Percentiles rank a stretch among this genome's conserved stretches.
Conservation (phyloP, 2,888 invertebrate genomes). For the Lapara coniferarum region DNA sequence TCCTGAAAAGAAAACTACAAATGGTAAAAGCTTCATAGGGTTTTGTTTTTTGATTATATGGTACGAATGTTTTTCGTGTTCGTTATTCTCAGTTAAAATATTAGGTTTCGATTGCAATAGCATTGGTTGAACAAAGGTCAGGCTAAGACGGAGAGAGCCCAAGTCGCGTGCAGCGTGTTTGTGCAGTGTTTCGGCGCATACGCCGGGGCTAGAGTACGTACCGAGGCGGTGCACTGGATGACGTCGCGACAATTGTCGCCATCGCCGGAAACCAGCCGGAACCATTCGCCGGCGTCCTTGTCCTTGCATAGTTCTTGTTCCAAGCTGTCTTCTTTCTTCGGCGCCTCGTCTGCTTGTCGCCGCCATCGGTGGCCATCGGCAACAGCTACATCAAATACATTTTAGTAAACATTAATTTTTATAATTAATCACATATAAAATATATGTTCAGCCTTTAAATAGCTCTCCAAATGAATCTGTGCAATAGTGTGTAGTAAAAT, state of each 20-base stretch:
- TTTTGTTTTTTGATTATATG: neutral
- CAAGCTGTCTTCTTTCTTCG: conserved; percentile 93
- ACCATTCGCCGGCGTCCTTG: conserved; percentile 98
- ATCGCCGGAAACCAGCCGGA: conserved; percentile 94
- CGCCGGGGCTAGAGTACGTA: conserved; percentile 71
- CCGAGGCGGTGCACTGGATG: conserved; percentile 97
- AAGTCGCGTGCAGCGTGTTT: too few relatives aligned
- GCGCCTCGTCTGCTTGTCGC: conserved; percentile 86
- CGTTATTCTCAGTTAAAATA: neutral
- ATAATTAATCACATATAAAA: neutral
- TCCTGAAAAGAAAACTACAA: neutral
- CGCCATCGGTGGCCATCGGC: conserved; percentile 83
- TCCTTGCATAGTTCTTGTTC: conserved; percentile 96
- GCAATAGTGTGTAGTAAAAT: conserved; percentile 8
- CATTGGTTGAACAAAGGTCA: conserved; percentile 24
- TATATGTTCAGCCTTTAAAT: too few relatives aligned
- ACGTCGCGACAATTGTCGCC: conserved; percentile 97
- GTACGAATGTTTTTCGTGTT: neutral
- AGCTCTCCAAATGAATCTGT: neutral
- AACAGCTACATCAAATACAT: conserved; percentile 59
- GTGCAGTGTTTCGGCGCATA: conserved; percentile 5
- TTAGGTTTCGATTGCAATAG: conserved; percentile 20
- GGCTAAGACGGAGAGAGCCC: conserved; percentile 16
- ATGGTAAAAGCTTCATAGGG: neutral
- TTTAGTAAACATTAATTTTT: conserved; percentile 10